Evolutionary conservation across 2,888 invertebrate species (phyloP).

Genomic region (Rotaria sp.): DNA sequence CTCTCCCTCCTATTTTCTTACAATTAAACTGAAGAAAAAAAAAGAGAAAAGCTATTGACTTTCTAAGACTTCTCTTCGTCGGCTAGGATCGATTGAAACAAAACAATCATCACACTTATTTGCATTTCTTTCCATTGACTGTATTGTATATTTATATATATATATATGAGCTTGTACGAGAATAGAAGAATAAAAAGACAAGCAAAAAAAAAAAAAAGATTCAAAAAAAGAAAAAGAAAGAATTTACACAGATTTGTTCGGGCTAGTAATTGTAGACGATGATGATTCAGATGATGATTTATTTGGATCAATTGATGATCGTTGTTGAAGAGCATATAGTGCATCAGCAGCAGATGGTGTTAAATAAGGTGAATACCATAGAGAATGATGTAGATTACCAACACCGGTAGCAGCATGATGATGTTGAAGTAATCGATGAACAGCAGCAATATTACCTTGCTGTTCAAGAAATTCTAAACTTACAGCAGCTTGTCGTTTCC

Average conservation of each 20-base stretch:
- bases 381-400: conserved; percentile 44
- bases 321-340: conserved; percentile 31
- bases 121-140: conserved; percentile 1
- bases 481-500: conserved; percentile 97
- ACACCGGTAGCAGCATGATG: conserved; percentile 43
- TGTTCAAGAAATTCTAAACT: conserved; percentile 90
- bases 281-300: not conserved
- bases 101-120: conserved; percentile 20
- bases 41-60: conserved; percentile 2
- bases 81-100: not conserved
- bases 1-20: not conserved
- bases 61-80: not conserved
- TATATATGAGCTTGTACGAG: not conserved
- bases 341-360: conserved; percentile 31
- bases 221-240: not conserved
- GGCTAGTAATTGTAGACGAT: not conserved
- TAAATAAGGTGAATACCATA: conserved; percentile 47
- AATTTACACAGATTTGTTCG: conserved; percentile 14
- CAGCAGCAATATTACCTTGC: conserved; percentile 94
- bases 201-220: not conserved
- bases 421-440: conserved; percentile 69
- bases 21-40: not conserved
- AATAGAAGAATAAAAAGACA: conserved; percentile 22
- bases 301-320: not conserved
- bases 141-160: not conserved